Percentiles rank a stretch among this genome's conserved stretches.
Evolutionary conservation across 1,140 invertebrate species (phyloP).

Genomic region (Pseudomyrmex sp.): DNA sequence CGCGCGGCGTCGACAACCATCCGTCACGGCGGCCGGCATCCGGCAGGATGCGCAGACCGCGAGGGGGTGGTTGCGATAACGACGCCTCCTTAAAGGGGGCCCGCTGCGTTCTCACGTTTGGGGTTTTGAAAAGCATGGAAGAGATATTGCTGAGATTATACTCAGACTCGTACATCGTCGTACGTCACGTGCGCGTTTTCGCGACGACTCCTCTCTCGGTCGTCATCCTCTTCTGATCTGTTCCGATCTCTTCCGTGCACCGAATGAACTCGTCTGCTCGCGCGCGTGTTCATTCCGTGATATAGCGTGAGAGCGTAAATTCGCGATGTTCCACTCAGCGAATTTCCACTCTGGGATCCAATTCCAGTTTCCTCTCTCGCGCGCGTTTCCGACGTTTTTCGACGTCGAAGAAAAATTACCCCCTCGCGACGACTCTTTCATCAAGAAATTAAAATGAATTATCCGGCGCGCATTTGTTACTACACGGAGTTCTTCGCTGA

Average conservation of each 20-base stretch:
- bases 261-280: background rate
- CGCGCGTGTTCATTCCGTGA: too few relatives aligned
- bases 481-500: too few relatives aligned
- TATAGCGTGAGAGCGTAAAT: too few relatives aligned
- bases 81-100: constrained; percentile 5
- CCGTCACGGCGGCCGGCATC: constrained; percentile 12
- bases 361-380: too few relatives aligned
- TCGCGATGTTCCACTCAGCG: too few relatives aligned
- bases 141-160: constrained; percentile 22
- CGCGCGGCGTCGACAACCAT: constrained; percentile 3
- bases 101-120: constrained; percentile 35
- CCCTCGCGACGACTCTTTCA: too few relatives aligned
- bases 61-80: constrained; percentile 27
- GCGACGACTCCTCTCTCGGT: background rate
- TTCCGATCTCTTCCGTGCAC: background rate
- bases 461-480: too few relatives aligned
- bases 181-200: background rate
- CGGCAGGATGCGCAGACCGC: background rate
- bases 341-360: too few relatives aligned
- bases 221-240: background rate
- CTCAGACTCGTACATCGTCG: too few relatives aligned
- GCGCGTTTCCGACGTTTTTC: too few relatives aligned
- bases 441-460: too few relatives aligned
- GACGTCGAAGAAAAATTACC: too few relatives aligned
- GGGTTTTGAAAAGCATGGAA: constrained; percentile 31